phyloP scores from a whole-genome alignment of 2,888 invertebrate species.

The Acrocyrtus sp. region DNA sequence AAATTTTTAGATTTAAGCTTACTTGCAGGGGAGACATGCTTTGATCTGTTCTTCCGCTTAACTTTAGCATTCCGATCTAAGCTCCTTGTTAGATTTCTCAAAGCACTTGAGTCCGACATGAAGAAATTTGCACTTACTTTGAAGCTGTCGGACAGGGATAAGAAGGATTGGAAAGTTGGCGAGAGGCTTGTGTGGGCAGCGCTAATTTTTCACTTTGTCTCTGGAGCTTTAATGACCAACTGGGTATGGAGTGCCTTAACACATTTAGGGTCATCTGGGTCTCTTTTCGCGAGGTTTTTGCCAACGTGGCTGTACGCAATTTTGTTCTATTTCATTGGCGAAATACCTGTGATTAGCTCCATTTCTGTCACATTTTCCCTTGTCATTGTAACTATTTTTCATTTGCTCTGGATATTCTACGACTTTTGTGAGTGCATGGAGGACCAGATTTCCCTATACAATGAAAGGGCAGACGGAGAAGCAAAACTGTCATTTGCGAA shows the following conservation, averaged over 20 bases:
- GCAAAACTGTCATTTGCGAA: not conserved
- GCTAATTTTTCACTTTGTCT: conserved; percentile 20
- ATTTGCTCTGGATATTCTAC: conserved; percentile 52
- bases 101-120: conserved; percentile 41
- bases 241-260: conserved; percentile 19
- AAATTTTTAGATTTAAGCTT: conserved; percentile 45
- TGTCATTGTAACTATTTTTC: conserved; percentile 43
- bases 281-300: conserved; percentile 22
- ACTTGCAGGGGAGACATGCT: conserved; percentile 36
- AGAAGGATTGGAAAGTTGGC: conserved; percentile 39
- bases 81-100: conserved; percentile 43
- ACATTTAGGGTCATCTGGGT: not conserved
- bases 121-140: conserved; percentile 35
- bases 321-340: conserved; percentile 36
- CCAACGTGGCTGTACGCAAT: conserved; percentile 26
- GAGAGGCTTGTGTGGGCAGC: conserved; percentile 13
- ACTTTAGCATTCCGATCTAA: conserved; percentile 43
- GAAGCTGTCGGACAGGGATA: conserved; percentile 7
- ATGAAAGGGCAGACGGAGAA: conserved; percentile 7
- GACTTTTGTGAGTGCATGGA: conserved; percentile 45
- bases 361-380: conserved; percentile 34
- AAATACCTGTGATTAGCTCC: conserved; percentile 38
- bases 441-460: conserved; percentile 26
- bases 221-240: conserved; percentile 18
- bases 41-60: conserved; percentile 43